Base-by-base conservation (phyloP, 2,888 invertebrate species). In the Ichneumon xanthorius region DNA sequence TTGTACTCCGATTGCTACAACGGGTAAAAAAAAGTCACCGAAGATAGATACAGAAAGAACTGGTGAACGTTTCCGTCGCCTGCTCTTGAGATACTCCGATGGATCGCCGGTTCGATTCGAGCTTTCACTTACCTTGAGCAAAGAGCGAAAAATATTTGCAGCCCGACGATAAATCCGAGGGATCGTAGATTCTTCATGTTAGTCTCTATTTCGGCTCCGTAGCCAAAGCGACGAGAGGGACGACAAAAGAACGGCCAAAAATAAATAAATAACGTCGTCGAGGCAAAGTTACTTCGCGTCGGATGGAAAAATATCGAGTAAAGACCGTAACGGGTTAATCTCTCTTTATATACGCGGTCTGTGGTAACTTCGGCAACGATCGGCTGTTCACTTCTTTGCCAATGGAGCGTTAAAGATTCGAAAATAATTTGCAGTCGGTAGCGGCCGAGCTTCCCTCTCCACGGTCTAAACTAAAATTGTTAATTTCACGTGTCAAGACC, bases 51-150 rank as follows among this genome's bases (percentile, higher is more conserved):
- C 26, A 11, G 58, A 58, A 4, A 22, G 14, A 58, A 26, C 58
- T 58, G 26, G 58, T 16, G 58, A 58, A 22, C 7, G 55, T 22
- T 55, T 55, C 22, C 9, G 3, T 55, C 37, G 55, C 22, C 55
- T 7, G 7, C 58, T 58, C 3, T 58, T 1, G 26, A 58, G 2
- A 1, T 22, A 11, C 11, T 9, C 7, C 11, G 19, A 7, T 14
- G 11, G 58, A 55, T 7, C 55, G 22, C 9, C 40, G 58, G 16
- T 19, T 55, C 37, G 40, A 33, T 11, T 6, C 19, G 53, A 63
- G 55, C 81, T 85, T 85, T 81, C 81, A 81, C 81, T 85, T 63
- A 85, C 84, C 84, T 81, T 81, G 84, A 78, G 53, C 63, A 70
- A 71, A 58, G 37, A 22, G 53, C 68, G 63, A n/a, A 70, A 40